These are phyloP conservation scores for Orius insidiosus DNA, from an alignment of 1,140 invertebrate genomes.

Conservation along the genomic window DNA sequence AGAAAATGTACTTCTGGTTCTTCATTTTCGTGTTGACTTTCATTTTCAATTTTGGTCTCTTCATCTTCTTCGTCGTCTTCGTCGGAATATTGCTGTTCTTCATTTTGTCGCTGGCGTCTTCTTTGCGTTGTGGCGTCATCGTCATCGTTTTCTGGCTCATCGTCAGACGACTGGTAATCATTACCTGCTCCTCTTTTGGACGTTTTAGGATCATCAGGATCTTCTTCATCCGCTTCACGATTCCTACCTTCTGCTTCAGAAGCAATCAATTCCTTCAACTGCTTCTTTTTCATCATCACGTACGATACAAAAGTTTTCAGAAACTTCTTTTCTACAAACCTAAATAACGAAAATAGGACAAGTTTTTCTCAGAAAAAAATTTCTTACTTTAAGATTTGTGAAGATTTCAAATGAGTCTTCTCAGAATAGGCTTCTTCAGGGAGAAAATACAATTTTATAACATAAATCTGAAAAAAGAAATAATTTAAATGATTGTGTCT, in stretches of 20 bases:
- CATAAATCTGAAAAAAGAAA: constrained; percentile 29
- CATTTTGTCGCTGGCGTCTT: constrained; percentile 23
- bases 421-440: constrained; percentile 50
- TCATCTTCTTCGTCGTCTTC: constrained; percentile 25
- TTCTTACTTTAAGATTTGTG: constrained; percentile 41
- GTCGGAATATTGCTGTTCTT: constrained; percentile 20
- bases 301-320: constrained; percentile 27
- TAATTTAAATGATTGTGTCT: constrained; percentile 20
- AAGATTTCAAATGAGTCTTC: constrained; percentile 48
- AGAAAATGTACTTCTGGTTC: too few species aligned
- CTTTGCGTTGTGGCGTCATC: constrained; percentile 39
- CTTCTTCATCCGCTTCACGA: constrained; percentile 35
- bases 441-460: constrained; percentile 50
- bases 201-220: constrained; percentile 20
- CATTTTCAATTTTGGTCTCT: constrained; percentile 23
- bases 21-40: constrained; percentile 21
- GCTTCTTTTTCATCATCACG: constrained; percentile 23
- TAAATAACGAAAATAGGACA: constrained; percentile 29
- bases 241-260: constrained; percentile 21
- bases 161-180: constrained; percentile 38
- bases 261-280: constrained; percentile 19
- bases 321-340: constrained; percentile 44
- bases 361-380: too few species aligned
- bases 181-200: constrained; percentile 26
- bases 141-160: constrained; percentile 36